Evolutionary conservation across 2,113 vertebrate genomes (phyloP).

Genomic region (Pluvianellus socialis): DNA sequence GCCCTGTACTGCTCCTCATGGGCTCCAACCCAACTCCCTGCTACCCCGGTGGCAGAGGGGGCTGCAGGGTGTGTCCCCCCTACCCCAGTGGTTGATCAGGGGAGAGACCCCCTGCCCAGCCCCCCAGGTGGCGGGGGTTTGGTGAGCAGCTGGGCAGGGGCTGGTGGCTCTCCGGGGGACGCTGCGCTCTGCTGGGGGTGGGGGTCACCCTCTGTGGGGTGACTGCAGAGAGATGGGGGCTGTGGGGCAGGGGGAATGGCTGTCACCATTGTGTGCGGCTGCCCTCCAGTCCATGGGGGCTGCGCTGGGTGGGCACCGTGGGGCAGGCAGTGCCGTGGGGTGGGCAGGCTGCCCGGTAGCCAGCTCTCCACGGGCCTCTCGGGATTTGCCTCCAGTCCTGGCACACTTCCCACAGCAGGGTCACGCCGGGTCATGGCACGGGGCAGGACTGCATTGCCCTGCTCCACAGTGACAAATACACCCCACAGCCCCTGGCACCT

Average conservation of each 20-base stretch:
- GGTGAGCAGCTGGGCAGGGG: not conserved
- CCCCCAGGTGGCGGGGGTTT: not conserved
- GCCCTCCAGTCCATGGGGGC: fast-evolving
- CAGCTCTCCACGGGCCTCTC: not conserved
- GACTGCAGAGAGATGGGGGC: not conserved
- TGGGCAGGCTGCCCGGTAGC: not conserved
- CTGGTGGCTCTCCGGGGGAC: not conserved
- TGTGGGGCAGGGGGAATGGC: not conserved
- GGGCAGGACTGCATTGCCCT: fast-evolving
- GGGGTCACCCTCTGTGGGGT: not conserved
- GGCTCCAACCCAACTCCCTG: not conserved
- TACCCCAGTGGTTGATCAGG: too few relatives aligned
- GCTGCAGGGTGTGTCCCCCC: not conserved
- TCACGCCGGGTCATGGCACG: not conserved
- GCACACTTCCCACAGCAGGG: not conserved
- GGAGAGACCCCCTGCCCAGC: not conserved
- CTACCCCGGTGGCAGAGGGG: not conserved
- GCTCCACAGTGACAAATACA: not conserved
- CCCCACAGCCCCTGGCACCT: not conserved
- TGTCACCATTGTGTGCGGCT: not conserved
- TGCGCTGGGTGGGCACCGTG: not conserved
- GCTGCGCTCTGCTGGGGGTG: not conserved
- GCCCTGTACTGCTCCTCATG: not conserved
- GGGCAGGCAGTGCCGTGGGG: not conserved
- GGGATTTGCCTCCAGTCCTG: slow-evolving; percentile 13